These are phyloP conservation scores for Pygmarrhopalites habei DNA, from an alignment of 1,140 invertebrate species.

Conservation along the genomic window DNA sequence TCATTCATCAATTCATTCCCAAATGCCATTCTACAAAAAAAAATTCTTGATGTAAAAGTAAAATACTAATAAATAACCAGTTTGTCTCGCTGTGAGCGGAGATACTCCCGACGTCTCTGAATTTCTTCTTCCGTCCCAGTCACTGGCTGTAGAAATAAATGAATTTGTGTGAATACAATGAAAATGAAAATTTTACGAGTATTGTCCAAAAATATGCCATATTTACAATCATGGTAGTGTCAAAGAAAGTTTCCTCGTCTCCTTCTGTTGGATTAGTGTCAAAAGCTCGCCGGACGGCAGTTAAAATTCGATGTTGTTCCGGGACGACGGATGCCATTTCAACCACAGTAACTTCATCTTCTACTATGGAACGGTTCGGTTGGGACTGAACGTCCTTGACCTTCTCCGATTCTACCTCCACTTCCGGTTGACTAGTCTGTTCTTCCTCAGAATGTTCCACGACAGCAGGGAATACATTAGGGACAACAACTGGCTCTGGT, in stretches of 20 bases:
- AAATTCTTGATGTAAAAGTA: no score
- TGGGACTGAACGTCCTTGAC: no score
- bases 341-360: conserved; percentile 22
- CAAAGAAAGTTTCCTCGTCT: no score
- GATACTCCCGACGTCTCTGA: conserved; percentile 51
- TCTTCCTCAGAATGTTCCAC: no score
- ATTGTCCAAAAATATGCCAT: no score
- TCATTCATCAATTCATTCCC: no score
- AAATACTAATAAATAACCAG: no score
- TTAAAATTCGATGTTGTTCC: conserved; percentile 31
- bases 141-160: conserved; percentile 5
- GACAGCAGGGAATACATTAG: no score
- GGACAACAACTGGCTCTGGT: no score
- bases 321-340: conserved; percentile 24
- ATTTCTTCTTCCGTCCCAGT: conserved; percentile 24
- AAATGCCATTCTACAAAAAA: no score
- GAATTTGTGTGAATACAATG: neutral
- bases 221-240: no score
- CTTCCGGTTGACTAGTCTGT: conserved; percentile 7
- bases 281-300: conserved; percentile 28
- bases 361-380: neutral
- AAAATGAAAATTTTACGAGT: neutral
- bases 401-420: conserved; percentile 5
- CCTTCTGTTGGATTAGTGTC: no score
- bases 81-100: conserved; percentile 80